Base-by-base conservation (phyloP, 2,888 invertebrate species). In the Drosophila parthenogenetica region DNA sequence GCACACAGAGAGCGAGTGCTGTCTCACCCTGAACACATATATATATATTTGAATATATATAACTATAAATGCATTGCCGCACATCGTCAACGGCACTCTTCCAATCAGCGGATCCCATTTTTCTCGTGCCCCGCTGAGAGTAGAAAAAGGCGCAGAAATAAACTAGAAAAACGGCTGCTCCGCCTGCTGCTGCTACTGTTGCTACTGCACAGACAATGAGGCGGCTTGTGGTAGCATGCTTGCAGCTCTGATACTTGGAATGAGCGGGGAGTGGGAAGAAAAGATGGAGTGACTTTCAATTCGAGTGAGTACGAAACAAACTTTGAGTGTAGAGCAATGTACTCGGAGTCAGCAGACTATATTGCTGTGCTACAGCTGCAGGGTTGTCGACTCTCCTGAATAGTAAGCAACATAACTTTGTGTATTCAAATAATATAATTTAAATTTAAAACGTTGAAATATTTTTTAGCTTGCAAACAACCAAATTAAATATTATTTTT, bases 111-210 rank as follows among this genome's bases (percentile, higher is more conserved):
- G 87, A 78, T 81, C 79, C 64, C 81, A 81, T 82, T 88, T 82
- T 86, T 75, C 74, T 72, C 59, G 55, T 73, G 74, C 72, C 59
- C 68, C 68, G 66, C 60, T 45, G 50, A 63, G 69, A 60, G 65
- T 60, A 71, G 63, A 79, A 87, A 87, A 82, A 69, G 74, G 64
- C 74, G 64, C 72, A 81, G 69, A 81, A 81, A 81, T 84, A 79
- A 79, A 89, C 87, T 88, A 90, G 84, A 87, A 90, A 85, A 85
- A 79, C 73, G 74, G 54, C 87, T 87, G 90, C 90, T 89, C 90
- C 90, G 90, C 90, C 90, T 78, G 90, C 82, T 77, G 66, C 35
- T 35, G 54, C 87, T 87, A 90, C 90, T 89, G 8, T 4, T 35
- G 32, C 32, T 32, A 22, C 32, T 32, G 13, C 69, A 72, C 62